A percentile compares a stretch with the other conserved stretches of the same genome.
Conservation (phyloP, 2,113 vertebrate genomes). For the Girardinichthys multiradiatus region DNA sequence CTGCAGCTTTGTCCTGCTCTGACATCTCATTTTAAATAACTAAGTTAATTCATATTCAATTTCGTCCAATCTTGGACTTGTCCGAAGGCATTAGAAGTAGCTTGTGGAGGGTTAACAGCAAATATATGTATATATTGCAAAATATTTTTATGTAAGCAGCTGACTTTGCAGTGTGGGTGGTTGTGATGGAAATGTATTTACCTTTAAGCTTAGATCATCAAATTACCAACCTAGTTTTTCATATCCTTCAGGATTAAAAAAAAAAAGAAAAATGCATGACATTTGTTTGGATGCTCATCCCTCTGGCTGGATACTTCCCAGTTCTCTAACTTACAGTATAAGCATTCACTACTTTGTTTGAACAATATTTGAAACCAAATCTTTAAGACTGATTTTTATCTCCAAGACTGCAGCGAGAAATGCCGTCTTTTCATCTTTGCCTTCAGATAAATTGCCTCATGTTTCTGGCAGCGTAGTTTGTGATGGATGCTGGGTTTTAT, state of each 20-base stretch:
- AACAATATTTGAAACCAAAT: slow-evolving; percentile 13
- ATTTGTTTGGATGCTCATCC: neutral
- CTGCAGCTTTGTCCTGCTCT: slow-evolving; percentile 48
- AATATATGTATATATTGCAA: slow-evolving; percentile 7
- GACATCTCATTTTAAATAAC: slow-evolving; percentile 63
- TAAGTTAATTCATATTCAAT: slow-evolving; percentile 23
- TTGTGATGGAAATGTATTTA: slow-evolving; percentile 8
- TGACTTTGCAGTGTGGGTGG: slow-evolving; percentile 16
- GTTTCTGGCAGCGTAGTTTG: slow-evolving; percentile 10
- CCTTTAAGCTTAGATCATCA: slow-evolving; percentile 19
- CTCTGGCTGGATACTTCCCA: neutral
- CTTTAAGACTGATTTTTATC: slow-evolving; percentile 12
- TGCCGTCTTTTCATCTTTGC: slow-evolving; percentile 23
- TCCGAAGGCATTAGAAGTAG: slow-evolving; percentile 10
- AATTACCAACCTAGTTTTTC: neutral
- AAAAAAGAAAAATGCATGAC: slow-evolving; percentile 1
- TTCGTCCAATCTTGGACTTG: slow-evolving; percentile 16
- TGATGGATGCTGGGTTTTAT: slow-evolving; percentile 44
- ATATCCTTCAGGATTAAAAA: slow-evolving; percentile 29
- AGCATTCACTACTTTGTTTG: neutral
- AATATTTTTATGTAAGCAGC: no score
- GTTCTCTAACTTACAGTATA: neutral
- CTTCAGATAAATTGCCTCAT: slow-evolving; percentile 52
- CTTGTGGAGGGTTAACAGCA: neutral
- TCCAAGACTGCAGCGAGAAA: slow-evolving; percentile 13